Evolutionary conservation across 2,888 invertebrate species (phyloP), one percentile per base, ranked within the genome.

Genomic region (Drosophila percnosoma): DNA sequence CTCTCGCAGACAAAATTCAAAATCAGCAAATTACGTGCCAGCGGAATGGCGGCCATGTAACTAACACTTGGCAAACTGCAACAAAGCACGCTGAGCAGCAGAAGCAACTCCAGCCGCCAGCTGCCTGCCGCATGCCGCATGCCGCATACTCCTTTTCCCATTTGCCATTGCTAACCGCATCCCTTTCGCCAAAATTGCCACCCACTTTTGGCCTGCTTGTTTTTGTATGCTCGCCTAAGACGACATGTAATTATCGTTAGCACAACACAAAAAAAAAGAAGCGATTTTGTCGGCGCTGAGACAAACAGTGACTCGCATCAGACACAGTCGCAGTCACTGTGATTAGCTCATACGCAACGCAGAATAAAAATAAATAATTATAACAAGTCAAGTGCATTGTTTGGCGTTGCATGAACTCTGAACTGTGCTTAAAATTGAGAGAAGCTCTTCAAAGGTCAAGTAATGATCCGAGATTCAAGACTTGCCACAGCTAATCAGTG

Each of bases 21-120:
- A 87, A 90, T 90, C 90, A 87, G 89, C 90, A 87, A 87, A 90
- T 87, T 87, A 87, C 87, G 87, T 87, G 86, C 87, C 78, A 82
- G 82, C 69, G 71, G 71, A 76, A 83, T 83, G 70, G 68, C 73
- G 65, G 55, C 66, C 78, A 87, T 89, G 90, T 89, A 87, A 87
- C 84, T 89, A 85, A 85, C 84, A 85, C 90, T 85, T 75, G 71
- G 72, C 73, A 67, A 71, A 64, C 74, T 57, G 58, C 68, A 68
- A n/a, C 75, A 55, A 36, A 36, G 38, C 21, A 24, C 53, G 21
- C 15, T 34, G 15, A 24, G 31, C 40, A 40, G 21, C 48, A 52
- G 33, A 34, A 49, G 4, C 24, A 53, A 38, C 33, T 10, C n/a
- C n/a, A 33, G 18, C 54, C 18, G 18, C 7, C 27, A 42, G 5